Conservation (phyloP, 2,888 invertebrate species). For the Stramonita haemastoma region DNA sequence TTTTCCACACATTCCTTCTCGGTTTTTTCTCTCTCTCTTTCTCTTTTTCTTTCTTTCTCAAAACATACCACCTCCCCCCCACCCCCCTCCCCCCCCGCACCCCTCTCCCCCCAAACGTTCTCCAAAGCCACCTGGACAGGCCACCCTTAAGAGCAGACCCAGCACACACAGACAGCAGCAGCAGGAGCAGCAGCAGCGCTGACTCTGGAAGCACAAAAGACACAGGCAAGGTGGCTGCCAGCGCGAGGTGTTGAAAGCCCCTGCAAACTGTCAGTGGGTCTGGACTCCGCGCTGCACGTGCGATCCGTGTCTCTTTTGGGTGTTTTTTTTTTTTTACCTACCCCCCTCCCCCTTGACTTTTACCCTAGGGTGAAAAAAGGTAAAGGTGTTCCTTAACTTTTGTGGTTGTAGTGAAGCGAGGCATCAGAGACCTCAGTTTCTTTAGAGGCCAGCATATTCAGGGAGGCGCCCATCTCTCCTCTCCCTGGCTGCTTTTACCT, state of each 20-base stretch:
- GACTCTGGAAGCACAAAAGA: background rate
- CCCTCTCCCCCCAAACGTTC: background rate
- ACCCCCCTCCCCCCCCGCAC: background rate
- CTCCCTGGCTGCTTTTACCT: no score
- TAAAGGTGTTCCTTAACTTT: no score
- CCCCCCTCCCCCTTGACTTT: no score
- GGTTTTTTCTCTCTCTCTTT: background rate
- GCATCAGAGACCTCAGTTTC: no score
- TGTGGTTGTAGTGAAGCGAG: no score
- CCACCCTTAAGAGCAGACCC: background rate
- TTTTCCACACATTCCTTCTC: background rate
- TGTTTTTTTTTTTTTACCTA: no score
- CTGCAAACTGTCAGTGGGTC: background rate
- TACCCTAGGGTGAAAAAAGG: no score
- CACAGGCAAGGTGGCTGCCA: background rate
- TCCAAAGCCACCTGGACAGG: background rate
- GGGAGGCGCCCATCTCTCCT: no score
- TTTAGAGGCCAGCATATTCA: no score
- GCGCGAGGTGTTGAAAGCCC: background rate
- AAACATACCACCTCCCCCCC: background rate
- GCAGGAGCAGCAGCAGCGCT: background rate
- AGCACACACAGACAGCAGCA: background rate
- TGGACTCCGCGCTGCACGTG: background rate
- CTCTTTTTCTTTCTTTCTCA: background rate
- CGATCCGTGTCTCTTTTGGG: background rate